phyloP scores from a whole-genome alignment of 1,140 invertebrate species.

The Cotesia vestalis region DNA sequence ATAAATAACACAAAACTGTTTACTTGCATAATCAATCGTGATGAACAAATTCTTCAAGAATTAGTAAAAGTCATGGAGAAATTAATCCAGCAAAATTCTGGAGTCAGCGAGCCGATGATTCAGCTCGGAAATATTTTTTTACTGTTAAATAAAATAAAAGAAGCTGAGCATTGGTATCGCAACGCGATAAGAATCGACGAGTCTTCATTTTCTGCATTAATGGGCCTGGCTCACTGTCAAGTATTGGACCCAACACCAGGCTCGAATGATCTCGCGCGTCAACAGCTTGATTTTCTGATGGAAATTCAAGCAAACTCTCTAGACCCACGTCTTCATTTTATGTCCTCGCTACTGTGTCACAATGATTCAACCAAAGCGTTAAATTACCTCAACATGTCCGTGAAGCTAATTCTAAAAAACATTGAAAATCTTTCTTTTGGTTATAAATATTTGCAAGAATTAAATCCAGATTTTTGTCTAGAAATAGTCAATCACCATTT shows the following conservation, averaged over 20 bases:
- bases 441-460: conserved; percentile 74
- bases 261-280: conserved; percentile 73
- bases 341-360: conserved; percentile 74
- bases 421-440: conserved; percentile 76
- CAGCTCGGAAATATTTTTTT: conserved; percentile 85
- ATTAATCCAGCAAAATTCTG: conserved; percentile 76
- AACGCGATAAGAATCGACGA: conserved; percentile 85
- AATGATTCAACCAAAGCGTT: conserved; percentile 70
- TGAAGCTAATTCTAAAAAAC: conserved; percentile 73
- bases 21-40: conserved; percentile 78
- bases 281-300: conserved; percentile 87
- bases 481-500: conserved; percentile 82
- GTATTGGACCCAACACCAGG: conserved; percentile 69
- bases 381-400: conserved; percentile 75
- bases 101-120: conserved; percentile 75
- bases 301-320: conserved; percentile 78
- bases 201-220: conserved; percentile 79
- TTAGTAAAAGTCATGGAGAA: conserved; percentile 79
- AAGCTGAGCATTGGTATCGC: conserved; percentile 82
- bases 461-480: conserved; percentile 89
- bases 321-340: conserved; percentile 70
- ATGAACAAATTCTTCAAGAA: conserved; percentile 76
- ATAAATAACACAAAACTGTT: conserved; percentile 79
- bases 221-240: conserved; percentile 85
- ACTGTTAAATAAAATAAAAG: conserved; percentile 76